Conservation (phyloP, 2,113 vertebrate genomes). For the Trematocara variabile region DNA sequence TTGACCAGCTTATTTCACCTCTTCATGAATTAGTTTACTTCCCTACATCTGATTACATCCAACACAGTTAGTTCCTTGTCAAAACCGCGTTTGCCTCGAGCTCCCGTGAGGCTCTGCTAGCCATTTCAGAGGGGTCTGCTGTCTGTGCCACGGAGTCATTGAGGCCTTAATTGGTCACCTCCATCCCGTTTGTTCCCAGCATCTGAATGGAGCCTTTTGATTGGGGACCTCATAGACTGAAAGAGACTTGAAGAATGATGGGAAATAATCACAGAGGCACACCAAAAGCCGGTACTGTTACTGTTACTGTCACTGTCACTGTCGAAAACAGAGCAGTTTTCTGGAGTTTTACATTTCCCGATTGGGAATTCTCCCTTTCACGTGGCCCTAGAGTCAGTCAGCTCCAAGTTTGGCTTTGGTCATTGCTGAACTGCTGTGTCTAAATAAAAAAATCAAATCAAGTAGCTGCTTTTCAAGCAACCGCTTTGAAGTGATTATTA, state of each 20-base stretch:
- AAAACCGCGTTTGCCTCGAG: conserved; percentile 60
- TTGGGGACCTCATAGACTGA: conserved; percentile 45
- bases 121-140: conserved; percentile 36
- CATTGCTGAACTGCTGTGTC: background rate
- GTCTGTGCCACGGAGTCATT: conserved; percentile 49
- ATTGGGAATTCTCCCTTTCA: background rate
- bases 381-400: background rate
- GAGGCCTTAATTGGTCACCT: conserved; percentile 66
- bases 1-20: conserved; percentile 17
- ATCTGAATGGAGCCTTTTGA: conserved; percentile 73
- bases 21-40: conserved; percentile 34
- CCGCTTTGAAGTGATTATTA: background rate
- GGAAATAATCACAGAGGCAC: background rate
- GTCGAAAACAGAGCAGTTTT: background rate
- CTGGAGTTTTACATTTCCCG: background rate
- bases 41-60: conserved; percentile 24
- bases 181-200: conserved; percentile 69
- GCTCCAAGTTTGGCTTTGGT: background rate
- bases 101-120: conserved; percentile 31
- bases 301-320: background rate
- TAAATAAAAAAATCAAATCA: background rate
- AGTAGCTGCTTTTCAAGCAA: background rate
- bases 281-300: background rate
- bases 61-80: conserved; percentile 58
- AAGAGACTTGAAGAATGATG: background rate